These are phyloP conservation scores for Drosophila mettleri DNA, from an alignment of 2,888 invertebrate genomes.

Conservation along the genomic window DNA sequence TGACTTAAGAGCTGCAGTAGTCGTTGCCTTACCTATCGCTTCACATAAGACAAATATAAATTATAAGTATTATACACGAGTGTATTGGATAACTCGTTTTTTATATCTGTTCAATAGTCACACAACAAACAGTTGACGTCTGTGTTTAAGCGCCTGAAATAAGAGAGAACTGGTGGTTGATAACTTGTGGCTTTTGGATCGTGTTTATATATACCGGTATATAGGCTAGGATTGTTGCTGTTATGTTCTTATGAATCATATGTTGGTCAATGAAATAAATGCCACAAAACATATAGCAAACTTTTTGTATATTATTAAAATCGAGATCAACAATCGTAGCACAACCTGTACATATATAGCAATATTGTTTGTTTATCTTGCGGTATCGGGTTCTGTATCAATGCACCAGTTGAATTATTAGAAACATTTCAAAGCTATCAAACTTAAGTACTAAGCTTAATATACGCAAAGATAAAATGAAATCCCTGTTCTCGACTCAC, in stretches of 20 bases:
- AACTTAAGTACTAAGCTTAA: conserved; percentile 55
- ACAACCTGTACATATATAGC: conserved; percentile 34
- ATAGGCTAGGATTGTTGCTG: conserved; percentile 49
- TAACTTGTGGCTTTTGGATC: conserved; percentile 86
- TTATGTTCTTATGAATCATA: background rate
- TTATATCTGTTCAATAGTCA: conserved; percentile 75
- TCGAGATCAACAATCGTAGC: conserved; percentile 44
- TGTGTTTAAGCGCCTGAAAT: conserved; percentile 88
- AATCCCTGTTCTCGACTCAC: conserved; percentile 87
- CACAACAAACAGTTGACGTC: conserved; percentile 72
- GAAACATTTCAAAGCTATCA: conserved; percentile 48
- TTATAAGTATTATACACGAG: conserved; percentile 58
- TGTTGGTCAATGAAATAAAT: background rate
- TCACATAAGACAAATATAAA: conserved; percentile 72
- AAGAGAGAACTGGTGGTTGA: conserved; percentile 97
- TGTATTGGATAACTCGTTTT: conserved; percentile 56
- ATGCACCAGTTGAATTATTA: conserved; percentile 79
- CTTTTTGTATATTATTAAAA: background rate
- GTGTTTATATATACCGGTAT: conserved; percentile 73
- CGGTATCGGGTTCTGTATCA: conserved; percentile 56
- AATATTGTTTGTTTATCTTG: conserved; percentile 45
- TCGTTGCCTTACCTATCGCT: conserved; percentile 84
- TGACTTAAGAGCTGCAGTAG: conserved; percentile 73
- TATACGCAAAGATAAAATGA: conserved; percentile 10
- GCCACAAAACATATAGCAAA: background rate